These are phyloP conservation scores for Drosophila neonasuta DNA, from an alignment of 2,888 invertebrate genomes.

Conservation along the genomic window DNA sequence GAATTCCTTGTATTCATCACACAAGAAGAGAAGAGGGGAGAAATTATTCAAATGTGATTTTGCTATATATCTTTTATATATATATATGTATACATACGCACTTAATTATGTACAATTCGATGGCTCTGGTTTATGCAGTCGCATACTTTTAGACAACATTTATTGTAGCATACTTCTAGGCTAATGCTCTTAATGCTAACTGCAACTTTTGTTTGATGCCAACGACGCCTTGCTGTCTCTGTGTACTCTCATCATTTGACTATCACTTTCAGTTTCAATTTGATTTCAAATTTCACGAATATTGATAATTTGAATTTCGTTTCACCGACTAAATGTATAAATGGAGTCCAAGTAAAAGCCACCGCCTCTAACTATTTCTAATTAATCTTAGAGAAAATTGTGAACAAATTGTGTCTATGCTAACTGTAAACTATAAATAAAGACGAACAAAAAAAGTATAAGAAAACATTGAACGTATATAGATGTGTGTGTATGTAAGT, in stretches of 20 bases:
- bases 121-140: conserved; percentile 20
- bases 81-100: conserved; percentile 38
- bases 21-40: conserved; percentile 23
- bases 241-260: conserved; percentile 8
- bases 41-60: conserved; percentile 68
- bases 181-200: conserved; percentile 25
- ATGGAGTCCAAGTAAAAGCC: conserved; percentile 81
- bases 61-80: conserved; percentile 53
- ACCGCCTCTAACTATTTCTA: conserved; percentile 77
- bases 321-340: conserved; percentile 75
- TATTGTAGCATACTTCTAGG: conserved; percentile 44
- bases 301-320: conserved; percentile 25
- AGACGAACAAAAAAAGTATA: too few species aligned
- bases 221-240: conserved; percentile 52
- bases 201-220: conserved; percentile 30
- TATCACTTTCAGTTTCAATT: background rate
- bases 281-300: conserved; percentile 1
- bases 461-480: conserved; percentile 11
- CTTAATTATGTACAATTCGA: conserved; percentile 41
- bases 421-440: conserved; percentile 36
- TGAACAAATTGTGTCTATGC: conserved; percentile 74
- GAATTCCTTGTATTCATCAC: conserved; percentile 36
- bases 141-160: conserved; percentile 23
- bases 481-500: conserved; percentile 19
- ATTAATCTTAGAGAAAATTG: conserved; percentile 67